Percentiles rank a stretch among this genome's conserved stretches.
Conservation (phyloP, 1,140 invertebrate species). For the Diabrotica virgifera region DNA sequence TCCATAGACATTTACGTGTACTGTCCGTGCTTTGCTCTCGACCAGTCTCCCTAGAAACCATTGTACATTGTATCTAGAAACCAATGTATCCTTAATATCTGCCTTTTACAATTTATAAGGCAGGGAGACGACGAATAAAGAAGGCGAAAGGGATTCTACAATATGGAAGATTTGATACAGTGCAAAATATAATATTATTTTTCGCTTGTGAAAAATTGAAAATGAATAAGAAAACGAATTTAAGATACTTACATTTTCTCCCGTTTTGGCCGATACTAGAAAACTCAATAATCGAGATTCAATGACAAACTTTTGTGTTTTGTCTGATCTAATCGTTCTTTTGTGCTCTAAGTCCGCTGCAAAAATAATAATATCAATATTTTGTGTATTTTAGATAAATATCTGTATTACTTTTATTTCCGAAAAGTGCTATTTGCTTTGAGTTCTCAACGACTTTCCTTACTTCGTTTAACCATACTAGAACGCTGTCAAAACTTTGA, state of each 20-base stretch:
- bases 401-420: constrained; percentile 72
- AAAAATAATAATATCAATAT: constrained; percentile 24
- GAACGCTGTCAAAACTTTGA: constrained; percentile 75
- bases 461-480: constrained; percentile 69
- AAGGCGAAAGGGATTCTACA: too few relatives aligned
- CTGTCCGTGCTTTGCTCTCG: too few relatives aligned
- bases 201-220: too few relatives aligned
- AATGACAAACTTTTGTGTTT: constrained; percentile 73
- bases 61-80: too few relatives aligned
- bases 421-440: constrained; percentile 72
- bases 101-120: too few relatives aligned
- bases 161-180: too few relatives aligned
- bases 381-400: background rate
- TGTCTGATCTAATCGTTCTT: constrained; percentile 74
- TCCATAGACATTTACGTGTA: too few relatives aligned
- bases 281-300: constrained; percentile 71
- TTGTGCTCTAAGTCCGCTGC: constrained; percentile 82
- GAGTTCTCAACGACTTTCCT: constrained; percentile 54
- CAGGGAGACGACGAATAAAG: too few relatives aligned
- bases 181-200: too few relatives aligned
- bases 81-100: too few relatives aligned
- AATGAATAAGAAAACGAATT: background rate
- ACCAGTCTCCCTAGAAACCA: too few relatives aligned
- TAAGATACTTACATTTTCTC: constrained; percentile 71
- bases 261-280: constrained; percentile 83